Conservation (phyloP, 2,888 invertebrate genomes). For the Resseliella maxima region DNA sequence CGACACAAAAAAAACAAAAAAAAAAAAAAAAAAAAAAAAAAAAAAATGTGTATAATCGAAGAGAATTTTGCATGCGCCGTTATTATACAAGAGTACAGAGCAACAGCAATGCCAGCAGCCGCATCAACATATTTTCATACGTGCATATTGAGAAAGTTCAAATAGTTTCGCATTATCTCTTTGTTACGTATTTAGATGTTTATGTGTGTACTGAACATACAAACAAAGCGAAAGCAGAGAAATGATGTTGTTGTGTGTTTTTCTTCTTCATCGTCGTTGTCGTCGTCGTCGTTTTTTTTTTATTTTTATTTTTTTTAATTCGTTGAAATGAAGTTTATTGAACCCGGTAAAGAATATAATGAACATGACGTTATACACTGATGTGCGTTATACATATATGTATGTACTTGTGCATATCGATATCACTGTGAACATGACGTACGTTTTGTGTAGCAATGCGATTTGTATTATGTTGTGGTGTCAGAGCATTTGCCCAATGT, state of each 20-base stretch:
- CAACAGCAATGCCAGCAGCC: slow-evolving; percentile 8
- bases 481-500: slow-evolving; percentile 35
- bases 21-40: not conserved
- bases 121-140: slow-evolving; percentile 51
- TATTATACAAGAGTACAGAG: slow-evolving; percentile 44
- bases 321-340: slow-evolving; percentile 42
- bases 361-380: slow-evolving; percentile 48
- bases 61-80: slow-evolving; percentile 37
- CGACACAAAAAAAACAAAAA: no score
- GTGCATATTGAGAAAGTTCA: slow-evolving; percentile 49
- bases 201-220: slow-evolving; percentile 45
- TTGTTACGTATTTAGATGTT: slow-evolving; percentile 49
- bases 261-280: no score
- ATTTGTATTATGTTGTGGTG: slow-evolving; percentile 24
- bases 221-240: slow-evolving; percentile 51
- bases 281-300: not conserved
- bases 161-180: slow-evolving; percentile 53
- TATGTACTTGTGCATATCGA: slow-evolving; percentile 8
- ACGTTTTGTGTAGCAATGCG: slow-evolving; percentile 1
- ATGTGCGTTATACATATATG: slow-evolving; percentile 3
- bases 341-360: slow-evolving; percentile 53
- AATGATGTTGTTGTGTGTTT: slow-evolving; percentile 13
- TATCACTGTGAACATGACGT: slow-evolving; percentile 31
- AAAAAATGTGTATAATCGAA: not conserved
- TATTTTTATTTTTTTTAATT: no score